A percentile compares a stretch with the other conserved stretches of the same genome.
These are phyloP conservation scores for Drosophila diplacantha DNA, from an alignment of 2,888 invertebrate species.

Conservation along the genomic window DNA sequence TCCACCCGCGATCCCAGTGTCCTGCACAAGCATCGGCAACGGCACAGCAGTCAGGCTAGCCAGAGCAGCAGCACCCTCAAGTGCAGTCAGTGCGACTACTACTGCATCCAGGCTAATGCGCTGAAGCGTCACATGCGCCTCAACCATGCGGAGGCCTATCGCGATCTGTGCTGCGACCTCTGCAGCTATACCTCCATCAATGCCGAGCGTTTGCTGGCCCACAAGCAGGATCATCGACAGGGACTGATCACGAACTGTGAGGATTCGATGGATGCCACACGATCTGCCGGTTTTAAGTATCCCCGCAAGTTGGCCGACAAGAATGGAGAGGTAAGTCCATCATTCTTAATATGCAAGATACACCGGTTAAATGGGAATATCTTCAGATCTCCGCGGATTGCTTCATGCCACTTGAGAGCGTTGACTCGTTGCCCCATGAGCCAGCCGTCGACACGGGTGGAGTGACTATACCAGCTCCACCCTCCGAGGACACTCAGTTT, in stretches of 20 bases:
- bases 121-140: slow-evolving; percentile 82
- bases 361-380: fast-evolving
- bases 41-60: slow-evolving; percentile 74
- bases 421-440: slow-evolving; percentile 75
- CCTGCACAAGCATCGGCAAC: slow-evolving; percentile 82
- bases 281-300: slow-evolving; percentile 53
- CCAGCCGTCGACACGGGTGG: slow-evolving; percentile 76
- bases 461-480: slow-evolving; percentile 76
- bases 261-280: slow-evolving; percentile 68
- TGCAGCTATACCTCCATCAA: slow-evolving; percentile 69
- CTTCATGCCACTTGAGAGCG: slow-evolving; percentile 75
- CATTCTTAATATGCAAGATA: fast-evolving
- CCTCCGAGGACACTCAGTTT: slow-evolving; percentile 76
- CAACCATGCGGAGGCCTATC: slow-evolving; percentile 79
- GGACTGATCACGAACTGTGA: slow-evolving; percentile 71
- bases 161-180: not conserved
- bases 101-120: slow-evolving; percentile 84
- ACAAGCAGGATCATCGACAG: slow-evolving; percentile 74
- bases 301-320: slow-evolving; percentile 59
- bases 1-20: slow-evolving; percentile 87
- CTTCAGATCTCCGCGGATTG: slow-evolving; percentile 74
- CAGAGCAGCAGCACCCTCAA: slow-evolving; percentile 77
- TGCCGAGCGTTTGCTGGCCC: slow-evolving; percentile 61
- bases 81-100: slow-evolving; percentile 84
- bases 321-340: slow-evolving; percentile 62